Conservation (phyloP, 2,113 vertebrate genomes). For the Antigone vipio region DNA sequence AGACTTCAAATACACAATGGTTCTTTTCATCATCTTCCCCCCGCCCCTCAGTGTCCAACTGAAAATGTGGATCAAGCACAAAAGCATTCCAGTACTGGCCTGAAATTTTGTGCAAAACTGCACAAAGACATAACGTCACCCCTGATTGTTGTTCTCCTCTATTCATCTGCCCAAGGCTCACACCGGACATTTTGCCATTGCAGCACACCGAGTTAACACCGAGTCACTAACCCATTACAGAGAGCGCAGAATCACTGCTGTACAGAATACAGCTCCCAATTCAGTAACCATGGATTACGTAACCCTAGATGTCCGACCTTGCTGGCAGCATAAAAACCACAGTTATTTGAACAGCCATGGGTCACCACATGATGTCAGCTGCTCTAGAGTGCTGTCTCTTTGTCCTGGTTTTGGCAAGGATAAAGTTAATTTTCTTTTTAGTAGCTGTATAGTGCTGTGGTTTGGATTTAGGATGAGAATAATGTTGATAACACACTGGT, state of each 20-base stretch:
- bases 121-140: background rate
- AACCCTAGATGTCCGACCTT: background rate
- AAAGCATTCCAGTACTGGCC: background rate
- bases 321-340: accelerated
- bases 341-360: background rate
- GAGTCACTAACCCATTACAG: background rate
- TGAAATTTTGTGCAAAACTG: background rate
- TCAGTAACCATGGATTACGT: background rate
- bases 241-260: accelerated
- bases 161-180: accelerated
- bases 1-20: background rate
- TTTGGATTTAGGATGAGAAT: no score
- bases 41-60: accelerated
- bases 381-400: background rate
- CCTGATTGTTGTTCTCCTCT: background rate
- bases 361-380: background rate
- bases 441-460: no score
- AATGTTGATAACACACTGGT: no score
- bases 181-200: accelerated
- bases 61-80: background rate
- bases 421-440: no score
- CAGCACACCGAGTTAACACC: background rate
- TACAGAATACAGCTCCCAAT: accelerated
- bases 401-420: no score
- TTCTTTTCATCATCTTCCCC: background rate